Base-by-base conservation (phyloP, 2,113 vertebrate species). In the Castor canadensis region DNA sequence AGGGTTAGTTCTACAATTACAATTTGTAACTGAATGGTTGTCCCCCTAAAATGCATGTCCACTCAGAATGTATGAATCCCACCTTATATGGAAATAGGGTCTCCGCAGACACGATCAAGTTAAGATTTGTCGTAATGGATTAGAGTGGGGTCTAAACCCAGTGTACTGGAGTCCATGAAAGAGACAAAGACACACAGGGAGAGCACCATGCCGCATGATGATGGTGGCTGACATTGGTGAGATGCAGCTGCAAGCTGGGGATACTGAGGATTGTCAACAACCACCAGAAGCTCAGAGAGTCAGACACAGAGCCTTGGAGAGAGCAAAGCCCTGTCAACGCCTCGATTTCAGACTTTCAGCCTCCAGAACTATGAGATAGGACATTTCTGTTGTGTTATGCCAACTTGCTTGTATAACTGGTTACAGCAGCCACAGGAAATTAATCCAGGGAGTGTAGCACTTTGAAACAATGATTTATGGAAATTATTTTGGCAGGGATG, bases 241-340 rank as follows among this genome's bases (percentile, higher is more conserved):
- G 12, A 3, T 17, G 49, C 7, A 26, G 20, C 35, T 75, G 10
- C 13, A 54, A 58, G 64, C 30, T 20, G 43, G 35, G 38, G 12
- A 26, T 1, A 6, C 3, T 69, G 38, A 56, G 30, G 30, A 80
- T 7, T 5, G n/a, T 47, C n/a, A n/a, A 73, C 17, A n/a, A 15
- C 32, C 47, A 81, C 54, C 49, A 62, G 69, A 80, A 17, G 15
- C 54, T 17, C 16, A 66, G 6, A 73, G n/a, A 81, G 58, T 22
- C 2, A 10, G 17, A 40, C 16, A 0, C 1, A 13, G 56, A 43
- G 0, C 28, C 60, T 80, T 45, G 11, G 43, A 62, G 54, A 38
- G 0, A 47, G 20, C 19, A 52, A 0, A 1, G 10, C 49, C 38
- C 58, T 40, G 7, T 4, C 30, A 9, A 43, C 24, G 20, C 52